A percentile compares a stretch with the other conserved stretches of the same genome.
phyloP scores from a whole-genome alignment of 2,888 invertebrate species.

The Drosophila koepferae region DNA sequence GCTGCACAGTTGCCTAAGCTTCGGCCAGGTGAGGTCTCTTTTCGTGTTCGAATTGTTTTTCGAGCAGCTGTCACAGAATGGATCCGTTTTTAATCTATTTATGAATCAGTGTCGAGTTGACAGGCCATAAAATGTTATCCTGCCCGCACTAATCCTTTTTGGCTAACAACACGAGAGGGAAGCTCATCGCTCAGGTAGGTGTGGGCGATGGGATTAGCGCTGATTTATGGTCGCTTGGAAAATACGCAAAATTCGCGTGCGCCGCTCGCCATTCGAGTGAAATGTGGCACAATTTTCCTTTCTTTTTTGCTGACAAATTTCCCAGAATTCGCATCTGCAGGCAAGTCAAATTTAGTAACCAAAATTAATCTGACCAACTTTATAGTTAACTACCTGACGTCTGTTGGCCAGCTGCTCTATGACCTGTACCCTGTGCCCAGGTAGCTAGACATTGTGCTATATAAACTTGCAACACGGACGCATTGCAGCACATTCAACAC shows the following conservation, averaged over 20 bases:
- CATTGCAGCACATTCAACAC: slow-evolving; percentile 37
- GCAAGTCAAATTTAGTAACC: slow-evolving; percentile 46
- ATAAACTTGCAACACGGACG: slow-evolving; percentile 7
- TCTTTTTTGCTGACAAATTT: slow-evolving; percentile 9
- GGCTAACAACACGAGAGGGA: slow-evolving; percentile 23
- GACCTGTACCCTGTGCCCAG: slow-evolving; percentile 2
- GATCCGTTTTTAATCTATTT: slow-evolving; percentile 68
- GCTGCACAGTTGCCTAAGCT: slow-evolving; percentile 12
- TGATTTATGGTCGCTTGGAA: slow-evolving; percentile 63
- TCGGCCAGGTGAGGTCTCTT: neutral
- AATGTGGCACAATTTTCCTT: slow-evolving; percentile 27
- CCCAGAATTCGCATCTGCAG: slow-evolving; percentile 39
- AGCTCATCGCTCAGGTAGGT: slow-evolving; percentile 2
- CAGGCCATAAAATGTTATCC: slow-evolving; percentile 48
- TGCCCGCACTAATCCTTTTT: slow-evolving; percentile 64
- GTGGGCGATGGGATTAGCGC: slow-evolving; percentile 36
- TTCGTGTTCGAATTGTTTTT: slow-evolving; percentile 1
- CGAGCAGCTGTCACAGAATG: slow-evolving; percentile 59
- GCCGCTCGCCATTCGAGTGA: slow-evolving; percentile 49
- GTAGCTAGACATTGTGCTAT: slow-evolving; percentile 27
- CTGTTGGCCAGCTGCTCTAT: neutral
- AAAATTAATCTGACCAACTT: slow-evolving; percentile 31
- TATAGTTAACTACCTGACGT: slow-evolving; percentile 37
- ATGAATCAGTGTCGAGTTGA: slow-evolving; percentile 62
- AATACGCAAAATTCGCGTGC: slow-evolving; percentile 74